phyloP scores from a whole-genome alignment of 2,888 invertebrate species.

The Lumbricus terrestris region DNA sequence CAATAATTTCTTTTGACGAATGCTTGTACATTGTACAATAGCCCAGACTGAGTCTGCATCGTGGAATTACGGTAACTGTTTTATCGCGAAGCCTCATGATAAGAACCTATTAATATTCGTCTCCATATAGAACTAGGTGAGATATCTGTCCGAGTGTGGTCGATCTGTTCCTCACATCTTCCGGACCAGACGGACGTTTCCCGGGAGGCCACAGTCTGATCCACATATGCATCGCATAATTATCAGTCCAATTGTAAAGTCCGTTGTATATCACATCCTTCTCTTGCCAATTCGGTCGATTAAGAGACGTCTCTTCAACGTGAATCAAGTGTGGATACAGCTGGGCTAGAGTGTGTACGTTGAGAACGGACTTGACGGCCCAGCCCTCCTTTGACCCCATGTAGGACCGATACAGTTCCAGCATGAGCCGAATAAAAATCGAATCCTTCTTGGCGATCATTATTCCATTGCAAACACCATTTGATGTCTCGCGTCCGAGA shows the following conservation, averaged over 20 bases:
- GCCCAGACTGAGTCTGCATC: too few species aligned
- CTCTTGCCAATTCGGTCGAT: constrained; percentile 31
- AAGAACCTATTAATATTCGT: too few species aligned
- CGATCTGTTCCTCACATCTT: background rate
- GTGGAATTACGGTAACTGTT: too few species aligned
- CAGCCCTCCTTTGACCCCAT: constrained; percentile 24
- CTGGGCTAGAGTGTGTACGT: constrained; percentile 15
- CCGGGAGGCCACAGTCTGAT: background rate
- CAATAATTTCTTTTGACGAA: too few species aligned
- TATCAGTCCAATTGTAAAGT: constrained; percentile 34
- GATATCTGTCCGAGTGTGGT: constrained; percentile 29
- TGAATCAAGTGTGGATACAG: constrained; percentile 30
- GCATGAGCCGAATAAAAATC: constrained; percentile 33
- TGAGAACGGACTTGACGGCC: constrained; percentile 26
- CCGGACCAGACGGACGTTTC: constrained; percentile 11
- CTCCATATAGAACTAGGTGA: constrained; percentile 16
- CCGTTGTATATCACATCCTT: constrained; percentile 19
- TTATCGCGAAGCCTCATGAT: too few species aligned
- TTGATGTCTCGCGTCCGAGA: constrained; percentile 33
- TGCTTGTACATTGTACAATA: too few species aligned
- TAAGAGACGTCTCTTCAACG: constrained; percentile 29
- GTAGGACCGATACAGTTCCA: constrained; percentile 27
- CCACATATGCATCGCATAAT: constrained; percentile 46
- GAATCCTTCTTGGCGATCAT: constrained; percentile 27
- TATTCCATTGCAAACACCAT: constrained; percentile 31